phyloP scores from a whole-genome alignment of 1,140 invertebrate species.

The Rhizoglyphus robini region DNA sequence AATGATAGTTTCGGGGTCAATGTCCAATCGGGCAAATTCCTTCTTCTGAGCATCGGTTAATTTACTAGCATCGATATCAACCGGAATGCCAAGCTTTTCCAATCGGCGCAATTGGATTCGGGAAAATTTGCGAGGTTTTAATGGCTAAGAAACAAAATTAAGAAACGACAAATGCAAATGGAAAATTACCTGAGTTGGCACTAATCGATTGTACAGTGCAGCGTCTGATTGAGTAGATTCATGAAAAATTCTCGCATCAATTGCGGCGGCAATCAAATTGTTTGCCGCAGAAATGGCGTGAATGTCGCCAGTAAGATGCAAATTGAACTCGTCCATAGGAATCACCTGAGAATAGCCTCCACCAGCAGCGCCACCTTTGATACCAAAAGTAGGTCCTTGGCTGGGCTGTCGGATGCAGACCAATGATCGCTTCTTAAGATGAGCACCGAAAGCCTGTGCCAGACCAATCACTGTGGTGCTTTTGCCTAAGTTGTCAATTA shows the following conservation, averaged over 20 bases:
- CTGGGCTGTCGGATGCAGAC: constrained; percentile 95
- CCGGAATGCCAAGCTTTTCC: constrained; percentile 69
- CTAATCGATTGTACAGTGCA: constrained; percentile 66
- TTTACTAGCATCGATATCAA: constrained; percentile 62
- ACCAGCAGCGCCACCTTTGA: constrained; percentile 70
- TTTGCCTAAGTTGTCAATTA: too few species aligned
- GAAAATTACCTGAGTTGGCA: too few species aligned
- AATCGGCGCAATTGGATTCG: constrained; percentile 18
- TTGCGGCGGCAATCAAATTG: constrained; percentile 75
- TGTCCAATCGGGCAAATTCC: constrained; percentile 71
- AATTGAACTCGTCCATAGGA: constrained; percentile 99
- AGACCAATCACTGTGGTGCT: constrained; percentile 84
- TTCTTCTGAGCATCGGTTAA: constrained; percentile 33
- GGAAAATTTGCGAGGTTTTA: constrained; percentile 19
- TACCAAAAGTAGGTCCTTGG: constrained; percentile 93
- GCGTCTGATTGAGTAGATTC: constrained; percentile 75
- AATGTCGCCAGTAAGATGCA: constrained; percentile 93
- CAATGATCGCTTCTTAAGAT: constrained; percentile 71
- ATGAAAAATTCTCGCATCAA: constrained; percentile 89
- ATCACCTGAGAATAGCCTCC: constrained; percentile 78
- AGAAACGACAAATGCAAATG: constrained; percentile 27
- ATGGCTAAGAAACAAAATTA: too few species aligned
- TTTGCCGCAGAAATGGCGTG: constrained; percentile 96
- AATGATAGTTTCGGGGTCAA: constrained; percentile 75
- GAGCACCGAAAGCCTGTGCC: constrained; percentile 75